These are phyloP conservation scores for Phodopus roborovskii DNA, from an alignment of 2,113 vertebrate genomes.

Conservation along the genomic window DNA sequence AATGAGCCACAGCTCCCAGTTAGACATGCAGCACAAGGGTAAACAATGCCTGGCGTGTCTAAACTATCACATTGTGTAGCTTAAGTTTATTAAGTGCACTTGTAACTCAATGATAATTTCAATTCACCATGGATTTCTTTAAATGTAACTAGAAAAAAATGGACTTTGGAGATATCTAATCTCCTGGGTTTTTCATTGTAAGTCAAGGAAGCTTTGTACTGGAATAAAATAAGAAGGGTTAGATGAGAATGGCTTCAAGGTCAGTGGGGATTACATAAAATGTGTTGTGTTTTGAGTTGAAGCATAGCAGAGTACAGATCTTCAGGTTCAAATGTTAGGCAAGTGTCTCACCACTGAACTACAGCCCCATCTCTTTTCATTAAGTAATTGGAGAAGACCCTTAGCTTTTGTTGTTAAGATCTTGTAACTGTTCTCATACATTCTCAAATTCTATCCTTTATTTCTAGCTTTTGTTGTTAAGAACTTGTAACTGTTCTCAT, in stretches of 20 bases:
- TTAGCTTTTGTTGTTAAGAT: slow-evolving; percentile 51
- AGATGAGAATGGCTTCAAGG: slow-evolving; percentile 14
- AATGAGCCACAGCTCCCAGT: background rate
- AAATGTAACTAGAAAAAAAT: background rate
- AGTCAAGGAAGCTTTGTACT: background rate
- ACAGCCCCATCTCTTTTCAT: background rate
- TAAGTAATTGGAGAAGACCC: background rate
- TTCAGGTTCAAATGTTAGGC: background rate
- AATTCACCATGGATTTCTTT: background rate
- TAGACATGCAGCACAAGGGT: background rate
- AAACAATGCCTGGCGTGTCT: background rate
- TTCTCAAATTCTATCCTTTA: slow-evolving; percentile 35
- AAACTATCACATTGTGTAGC: background rate
- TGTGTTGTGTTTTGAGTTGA: slow-evolving; percentile 41
- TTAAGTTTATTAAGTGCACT: background rate
- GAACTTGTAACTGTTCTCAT: slow-evolving; percentile 1
- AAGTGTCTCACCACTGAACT: background rate
- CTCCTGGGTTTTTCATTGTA: background rate
- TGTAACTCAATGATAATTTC: background rate
- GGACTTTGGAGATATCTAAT: background rate
- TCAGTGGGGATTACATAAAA: background rate
- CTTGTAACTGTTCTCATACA: background rate
- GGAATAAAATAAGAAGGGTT: slow-evolving; percentile 1
- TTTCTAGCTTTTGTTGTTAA: slow-evolving; percentile 32
- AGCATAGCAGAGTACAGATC: background rate